Percentiles rank a stretch among this genome's conserved stretches.
Evolutionary conservation across 2,797 vertebrate species (phyloP).

Genomic region (Typhlichthys subterraneus): DNA sequence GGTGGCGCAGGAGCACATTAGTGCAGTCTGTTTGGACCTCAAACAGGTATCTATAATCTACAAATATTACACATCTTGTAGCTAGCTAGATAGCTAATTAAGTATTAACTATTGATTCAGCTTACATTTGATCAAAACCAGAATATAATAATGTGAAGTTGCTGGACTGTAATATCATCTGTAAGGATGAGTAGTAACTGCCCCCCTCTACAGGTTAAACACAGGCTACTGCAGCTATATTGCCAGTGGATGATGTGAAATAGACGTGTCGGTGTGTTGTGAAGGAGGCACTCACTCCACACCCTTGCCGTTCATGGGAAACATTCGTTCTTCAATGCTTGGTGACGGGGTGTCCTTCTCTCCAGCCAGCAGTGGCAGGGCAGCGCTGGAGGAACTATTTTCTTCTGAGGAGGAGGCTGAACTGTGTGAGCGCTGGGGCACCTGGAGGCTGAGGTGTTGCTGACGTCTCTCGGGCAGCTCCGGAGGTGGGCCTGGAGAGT

Average conservation of each 20-base stretch:
- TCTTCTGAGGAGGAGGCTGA: constrained; percentile 95
- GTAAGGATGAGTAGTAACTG: no score
- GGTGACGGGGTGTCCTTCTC: constrained; percentile 91
- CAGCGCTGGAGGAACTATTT: constrained; percentile 93
- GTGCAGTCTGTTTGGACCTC: no score
- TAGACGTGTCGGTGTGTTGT: not conserved
- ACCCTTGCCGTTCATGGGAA: constrained; percentile 75
- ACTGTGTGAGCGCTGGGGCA: constrained; percentile 91
- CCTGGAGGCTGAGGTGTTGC: constrained; percentile 90
- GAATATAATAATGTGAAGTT: no score
- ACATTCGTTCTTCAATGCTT: constrained; percentile 79
- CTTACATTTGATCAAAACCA: no score
- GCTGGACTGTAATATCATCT: no score
- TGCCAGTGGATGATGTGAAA: no score
- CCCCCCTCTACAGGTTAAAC: no score
- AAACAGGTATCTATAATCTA: no score
- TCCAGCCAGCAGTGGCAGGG: constrained; percentile 87
- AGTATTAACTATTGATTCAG: no score
- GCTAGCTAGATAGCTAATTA: no score
- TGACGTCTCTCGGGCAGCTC: constrained; percentile 83
- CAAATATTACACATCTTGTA: no score
- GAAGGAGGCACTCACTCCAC: constrained; percentile 80
- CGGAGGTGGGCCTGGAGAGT: constrained; percentile 80
- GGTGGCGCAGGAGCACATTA: not conserved
- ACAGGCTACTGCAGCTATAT: no score